Percentiles rank a stretch among this genome's conserved stretches.
phyloP scores from a whole-genome alignment of 2,888 invertebrate species.

The Sipha maydis region DNA sequence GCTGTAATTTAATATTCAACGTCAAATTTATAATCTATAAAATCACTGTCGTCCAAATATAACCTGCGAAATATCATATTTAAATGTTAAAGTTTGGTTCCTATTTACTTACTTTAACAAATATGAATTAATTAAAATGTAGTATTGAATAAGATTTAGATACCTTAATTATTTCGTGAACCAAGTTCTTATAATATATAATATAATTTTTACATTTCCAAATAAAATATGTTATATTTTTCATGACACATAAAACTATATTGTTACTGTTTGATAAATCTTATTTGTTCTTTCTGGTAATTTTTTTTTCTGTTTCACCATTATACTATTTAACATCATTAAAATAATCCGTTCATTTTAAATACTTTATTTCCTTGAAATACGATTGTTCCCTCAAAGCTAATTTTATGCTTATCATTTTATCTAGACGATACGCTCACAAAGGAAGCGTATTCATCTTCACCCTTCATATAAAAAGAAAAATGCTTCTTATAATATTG shows the following conservation, averaged over 20 bases:
- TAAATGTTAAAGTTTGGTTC: no score
- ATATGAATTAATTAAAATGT: no score
- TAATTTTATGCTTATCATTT: constrained; percentile 22
- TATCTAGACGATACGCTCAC: constrained; percentile 4
- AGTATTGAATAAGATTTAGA: not conserved
- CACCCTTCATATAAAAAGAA: constrained; percentile 30
- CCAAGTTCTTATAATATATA: not conserved
- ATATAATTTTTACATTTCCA: not conserved
- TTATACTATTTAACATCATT: not conserved
- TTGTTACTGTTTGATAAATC: not conserved
- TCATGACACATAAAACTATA: not conserved
- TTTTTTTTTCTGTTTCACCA: not conserved
- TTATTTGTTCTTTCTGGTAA: not conserved
- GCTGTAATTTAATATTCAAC: no score
- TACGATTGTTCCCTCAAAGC: not conserved
- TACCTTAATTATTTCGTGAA: not conserved
- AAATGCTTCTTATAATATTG: constrained; percentile 36
- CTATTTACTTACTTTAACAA: no score
- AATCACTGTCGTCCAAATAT: no score
- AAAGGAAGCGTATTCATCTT: constrained; percentile 6
- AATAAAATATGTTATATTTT: not conserved
- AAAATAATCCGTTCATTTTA: not conserved
- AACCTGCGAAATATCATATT: no score
- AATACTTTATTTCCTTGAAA: not conserved
- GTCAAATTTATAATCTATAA: no score